Percentiles rank a stretch among this genome's conserved stretches.
These are phyloP conservation scores for Petrocephalus schoutedeni DNA, from an alignment of 2,797 vertebrate species.

Conservation along the genomic window DNA sequence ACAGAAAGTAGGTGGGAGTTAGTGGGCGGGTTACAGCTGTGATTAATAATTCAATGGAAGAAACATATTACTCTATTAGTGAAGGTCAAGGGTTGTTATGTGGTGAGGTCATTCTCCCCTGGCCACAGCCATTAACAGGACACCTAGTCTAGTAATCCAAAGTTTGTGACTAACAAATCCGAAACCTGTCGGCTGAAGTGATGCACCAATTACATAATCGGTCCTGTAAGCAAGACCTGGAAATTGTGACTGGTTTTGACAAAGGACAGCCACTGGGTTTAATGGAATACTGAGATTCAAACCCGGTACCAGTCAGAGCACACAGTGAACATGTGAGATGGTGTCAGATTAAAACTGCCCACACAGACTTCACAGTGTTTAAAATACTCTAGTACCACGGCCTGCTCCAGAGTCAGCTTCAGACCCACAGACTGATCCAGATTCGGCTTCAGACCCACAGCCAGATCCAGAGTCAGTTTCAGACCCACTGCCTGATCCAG, in stretches of 20 bases:
- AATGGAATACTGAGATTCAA: not conserved
- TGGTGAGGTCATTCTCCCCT: not conserved
- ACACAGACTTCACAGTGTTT: not conserved
- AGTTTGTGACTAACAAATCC: not conserved
- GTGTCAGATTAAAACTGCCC: not conserved
- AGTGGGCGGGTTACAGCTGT: not conserved
- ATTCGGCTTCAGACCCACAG: not conserved
- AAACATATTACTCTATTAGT: not conserved
- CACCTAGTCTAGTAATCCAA: not conserved
- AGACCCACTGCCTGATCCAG: not conserved
- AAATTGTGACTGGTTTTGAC: not conserved
- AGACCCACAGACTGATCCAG: not conserved
- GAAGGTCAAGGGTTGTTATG: not conserved
- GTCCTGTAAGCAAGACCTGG: not conserved
- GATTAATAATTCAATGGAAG: not conserved
- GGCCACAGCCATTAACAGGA: not conserved
- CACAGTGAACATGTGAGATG: not conserved
- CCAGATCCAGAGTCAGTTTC: not conserved
- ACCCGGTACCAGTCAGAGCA: not conserved
- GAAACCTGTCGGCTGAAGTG: not conserved
- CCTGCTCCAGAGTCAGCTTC: no score
- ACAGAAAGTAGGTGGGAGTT: constrained; percentile 19
- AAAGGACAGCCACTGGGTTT: not conserved
- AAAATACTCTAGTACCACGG: not conserved
- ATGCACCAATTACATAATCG: not conserved